Conservation (phyloP, 2,888 invertebrate genomes). For the Temnothorax rugatulus region DNA sequence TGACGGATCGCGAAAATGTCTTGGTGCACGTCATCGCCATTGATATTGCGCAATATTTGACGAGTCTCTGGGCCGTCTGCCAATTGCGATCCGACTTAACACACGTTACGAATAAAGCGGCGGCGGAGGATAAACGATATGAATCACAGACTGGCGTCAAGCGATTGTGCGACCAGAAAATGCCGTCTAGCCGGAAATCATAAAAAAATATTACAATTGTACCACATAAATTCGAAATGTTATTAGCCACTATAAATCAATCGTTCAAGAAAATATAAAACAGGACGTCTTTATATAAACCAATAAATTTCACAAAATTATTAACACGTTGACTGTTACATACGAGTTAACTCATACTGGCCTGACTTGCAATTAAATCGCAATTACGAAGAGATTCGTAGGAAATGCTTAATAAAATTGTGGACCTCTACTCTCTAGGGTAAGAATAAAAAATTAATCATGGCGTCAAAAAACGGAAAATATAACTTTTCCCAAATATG, state of each 20-base stretch:
- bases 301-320: background rate
- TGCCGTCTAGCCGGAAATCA: conserved; percentile 2
- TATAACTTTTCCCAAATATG: too few species aligned
- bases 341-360: too few species aligned
- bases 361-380: too few species aligned
- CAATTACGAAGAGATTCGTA: too few species aligned
- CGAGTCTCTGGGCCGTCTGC: conserved; percentile 47
- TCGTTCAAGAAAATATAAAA: background rate
- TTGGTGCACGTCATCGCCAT: conserved; percentile 11
- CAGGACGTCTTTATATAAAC: background rate
- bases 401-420: too few species aligned
- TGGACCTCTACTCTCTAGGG: too few species aligned
- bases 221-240: background rate
- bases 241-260: background rate
- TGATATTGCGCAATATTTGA: conserved; percentile 47
- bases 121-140: conserved; percentile 18
- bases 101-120: conserved; percentile 33
- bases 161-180: conserved; percentile 28
- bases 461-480: too few species aligned
- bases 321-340: too few species aligned
- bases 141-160: conserved; percentile 41
- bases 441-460: too few species aligned
- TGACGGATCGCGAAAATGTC: conserved; percentile 59
- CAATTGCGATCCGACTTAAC: conserved; percentile 33
- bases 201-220: conserved; percentile 4